Evolutionary conservation across 2,797 vertebrate genomes (phyloP), one percentile per base, ranked within the genome.

Genomic region (Cossypha heuglini): DNA sequence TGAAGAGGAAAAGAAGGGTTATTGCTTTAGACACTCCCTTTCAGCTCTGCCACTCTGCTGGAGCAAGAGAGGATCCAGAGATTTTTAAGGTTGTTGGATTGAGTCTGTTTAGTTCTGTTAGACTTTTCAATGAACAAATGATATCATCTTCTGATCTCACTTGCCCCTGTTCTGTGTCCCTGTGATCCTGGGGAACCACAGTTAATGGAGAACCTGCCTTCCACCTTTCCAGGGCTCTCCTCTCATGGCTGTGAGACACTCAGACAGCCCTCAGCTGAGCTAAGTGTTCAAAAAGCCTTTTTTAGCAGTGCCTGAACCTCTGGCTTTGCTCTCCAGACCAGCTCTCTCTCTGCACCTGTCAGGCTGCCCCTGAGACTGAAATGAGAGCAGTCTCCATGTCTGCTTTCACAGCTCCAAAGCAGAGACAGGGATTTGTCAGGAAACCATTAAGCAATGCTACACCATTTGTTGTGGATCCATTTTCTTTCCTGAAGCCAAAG

Each of bases 271-370:
- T 46, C 28, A 48, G 22, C 61, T 46, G 48, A 90, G 82, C 72
- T 62, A 15, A 66, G 63, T 8, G 61, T 52, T 45, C 59, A 40
- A 35, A 59, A 62, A n/a, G 45, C 51, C 38, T 77, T 66, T 68
- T 91, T 42, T 42, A 84, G 45, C 16, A 45, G 63, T 7, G 0
- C n/a, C 38, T 35, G 82, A 88, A 90, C 85, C 69, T 16, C 42
- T 68, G 90, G 79, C n/a, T 95, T 91, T 87, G 42, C 96, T 91
- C 38, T 18, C 76, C 88, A 38, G 91, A 58, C n/a, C 94, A 83
- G 83, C 67, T 87, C 69, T 48, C 58, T 93, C 78, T 15, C 91
- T 91, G 94, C 96, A 97, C 97, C 97, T 97, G 97, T 58, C 86
- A 69, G 82, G 88, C 14, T 93, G 83, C 97, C 90, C 95, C 63